A percentile compares a stretch with the other conserved stretches of the same genome.
Evolutionary conservation across 2,113 vertebrate species (phyloP).

Genomic region (Oostethus manadensis): DNA sequence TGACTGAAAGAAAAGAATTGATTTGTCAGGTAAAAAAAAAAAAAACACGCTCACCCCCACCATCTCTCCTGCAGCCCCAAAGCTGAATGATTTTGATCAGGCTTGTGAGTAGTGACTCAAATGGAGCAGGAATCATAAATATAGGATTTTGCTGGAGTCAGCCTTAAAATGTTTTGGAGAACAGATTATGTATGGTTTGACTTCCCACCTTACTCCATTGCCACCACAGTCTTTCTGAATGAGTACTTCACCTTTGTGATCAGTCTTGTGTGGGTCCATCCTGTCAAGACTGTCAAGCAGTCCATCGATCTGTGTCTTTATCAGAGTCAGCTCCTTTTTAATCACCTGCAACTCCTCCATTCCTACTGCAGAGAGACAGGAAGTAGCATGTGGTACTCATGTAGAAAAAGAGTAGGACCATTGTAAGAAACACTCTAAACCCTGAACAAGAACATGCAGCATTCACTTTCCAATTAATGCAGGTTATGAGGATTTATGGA

Average conservation of each 20-base stretch:
- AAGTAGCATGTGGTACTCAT: neutral
- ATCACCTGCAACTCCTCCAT: conserved; percentile 81
- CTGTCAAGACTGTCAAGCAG: conserved; percentile 81
- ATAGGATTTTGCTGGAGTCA: conserved; percentile 17
- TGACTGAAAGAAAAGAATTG: conserved; percentile 42
- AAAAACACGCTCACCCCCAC: conserved; percentile 6
- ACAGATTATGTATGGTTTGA: conserved; percentile 42
- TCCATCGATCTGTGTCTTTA: conserved; percentile 85
- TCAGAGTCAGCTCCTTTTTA: conserved; percentile 82
- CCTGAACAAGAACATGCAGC: too few relatives aligned
- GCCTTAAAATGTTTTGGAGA: conserved; percentile 37
- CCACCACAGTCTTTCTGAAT: conserved; percentile 43
- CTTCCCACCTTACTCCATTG: conserved; percentile 9
- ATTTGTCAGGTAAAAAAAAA: conserved; percentile 39
- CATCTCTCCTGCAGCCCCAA: conserved; percentile 16
- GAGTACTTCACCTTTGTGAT: conserved; percentile 65
- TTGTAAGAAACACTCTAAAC: neutral
- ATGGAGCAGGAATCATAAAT: conserved; percentile 45
- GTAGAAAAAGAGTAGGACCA: neutral
- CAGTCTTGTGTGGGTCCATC: conserved; percentile 75
- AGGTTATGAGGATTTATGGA: too few relatives aligned
- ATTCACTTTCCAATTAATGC: too few relatives aligned
- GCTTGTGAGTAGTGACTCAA: conserved; percentile 34
- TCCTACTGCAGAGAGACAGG: conserved; percentile 60
- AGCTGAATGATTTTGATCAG: conserved; percentile 37